phyloP scores from a whole-genome alignment of 2,113 vertebrate species.

The Desmodus rotundus region DNA sequence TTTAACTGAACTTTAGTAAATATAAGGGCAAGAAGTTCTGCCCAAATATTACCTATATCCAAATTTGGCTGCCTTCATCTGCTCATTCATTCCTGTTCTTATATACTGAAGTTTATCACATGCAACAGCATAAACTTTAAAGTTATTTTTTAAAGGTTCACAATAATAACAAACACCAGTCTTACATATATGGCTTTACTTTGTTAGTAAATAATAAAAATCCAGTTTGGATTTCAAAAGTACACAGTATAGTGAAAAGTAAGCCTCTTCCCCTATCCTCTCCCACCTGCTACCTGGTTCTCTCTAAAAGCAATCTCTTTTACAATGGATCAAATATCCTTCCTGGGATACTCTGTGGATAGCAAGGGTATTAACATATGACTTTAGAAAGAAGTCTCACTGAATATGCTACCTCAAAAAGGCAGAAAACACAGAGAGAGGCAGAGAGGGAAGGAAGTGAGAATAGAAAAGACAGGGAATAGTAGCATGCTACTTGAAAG shows the following conservation, averaged over 20 bases:
- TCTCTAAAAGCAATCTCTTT: neutral
- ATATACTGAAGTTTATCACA: neutral
- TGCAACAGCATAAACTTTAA: neutral
- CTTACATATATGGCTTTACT: constrained; percentile 13
- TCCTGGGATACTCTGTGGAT: neutral
- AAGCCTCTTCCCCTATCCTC: neutral
- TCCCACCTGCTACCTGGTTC: neutral
- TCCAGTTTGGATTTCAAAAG: neutral
- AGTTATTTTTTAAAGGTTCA: neutral
- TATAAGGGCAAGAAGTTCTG: neutral
- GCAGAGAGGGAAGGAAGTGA: neutral
- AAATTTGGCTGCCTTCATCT: neutral
- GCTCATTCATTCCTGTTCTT: neutral
- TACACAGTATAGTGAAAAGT: neutral
- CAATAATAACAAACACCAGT: neutral
- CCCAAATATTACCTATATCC: neutral
- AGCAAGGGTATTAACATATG: neutral
- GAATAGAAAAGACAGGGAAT: neutral
- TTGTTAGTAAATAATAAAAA: constrained; percentile 15
- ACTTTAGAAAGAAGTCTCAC: constrained; percentile 4
- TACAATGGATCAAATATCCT: neutral
- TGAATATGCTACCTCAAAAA: neutral
- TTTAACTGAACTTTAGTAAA: neutral
- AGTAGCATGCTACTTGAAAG: neutral
- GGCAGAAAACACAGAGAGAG: neutral